phyloP scores from a whole-genome alignment of 2,113 vertebrate species.

The Lasiurus borealis region DNA sequence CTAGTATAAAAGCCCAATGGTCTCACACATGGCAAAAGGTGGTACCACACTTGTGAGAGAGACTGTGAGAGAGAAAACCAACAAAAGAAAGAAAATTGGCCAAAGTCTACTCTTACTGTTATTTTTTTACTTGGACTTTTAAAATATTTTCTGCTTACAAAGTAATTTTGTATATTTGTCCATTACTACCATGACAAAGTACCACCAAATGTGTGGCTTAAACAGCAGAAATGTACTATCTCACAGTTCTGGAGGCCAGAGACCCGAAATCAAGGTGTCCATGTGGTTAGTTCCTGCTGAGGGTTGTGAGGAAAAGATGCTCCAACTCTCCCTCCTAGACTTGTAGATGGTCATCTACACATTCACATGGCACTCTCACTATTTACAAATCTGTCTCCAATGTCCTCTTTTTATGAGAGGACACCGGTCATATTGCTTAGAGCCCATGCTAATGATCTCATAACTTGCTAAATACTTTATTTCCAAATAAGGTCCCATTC shows the following conservation, averaged over 20 bases:
- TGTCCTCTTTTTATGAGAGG: not conserved
- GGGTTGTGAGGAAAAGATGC: no score
- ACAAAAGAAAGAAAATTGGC: not conserved
- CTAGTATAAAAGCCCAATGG: not conserved
- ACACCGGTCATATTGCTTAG: not conserved
- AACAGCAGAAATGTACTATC: no score
- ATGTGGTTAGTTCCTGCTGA: not conserved
- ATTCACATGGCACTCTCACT: not conserved
- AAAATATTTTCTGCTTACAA: not conserved
- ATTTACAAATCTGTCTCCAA: not conserved
- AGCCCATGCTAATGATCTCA: not conserved
- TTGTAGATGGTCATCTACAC: not conserved
- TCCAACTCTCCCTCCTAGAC: not conserved
- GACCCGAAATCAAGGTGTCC: not conserved
- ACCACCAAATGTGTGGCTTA: not conserved
- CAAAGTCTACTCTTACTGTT: not conserved
- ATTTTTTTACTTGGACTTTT: slow-evolving; percentile 40
- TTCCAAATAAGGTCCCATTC: not conserved
- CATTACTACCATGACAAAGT: not conserved
- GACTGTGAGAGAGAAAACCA: not conserved
- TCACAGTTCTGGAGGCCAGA: not conserved
- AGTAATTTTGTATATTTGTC: not conserved
- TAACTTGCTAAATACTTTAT: not conserved
- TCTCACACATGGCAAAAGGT: not conserved
- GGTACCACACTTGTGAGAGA: not conserved